Percentiles rank a stretch among this genome's conserved stretches.
These are phyloP conservation scores for Cantharis nigra DNA, from an alignment of 2,888 invertebrate species.

Conservation along the genomic window DNA sequence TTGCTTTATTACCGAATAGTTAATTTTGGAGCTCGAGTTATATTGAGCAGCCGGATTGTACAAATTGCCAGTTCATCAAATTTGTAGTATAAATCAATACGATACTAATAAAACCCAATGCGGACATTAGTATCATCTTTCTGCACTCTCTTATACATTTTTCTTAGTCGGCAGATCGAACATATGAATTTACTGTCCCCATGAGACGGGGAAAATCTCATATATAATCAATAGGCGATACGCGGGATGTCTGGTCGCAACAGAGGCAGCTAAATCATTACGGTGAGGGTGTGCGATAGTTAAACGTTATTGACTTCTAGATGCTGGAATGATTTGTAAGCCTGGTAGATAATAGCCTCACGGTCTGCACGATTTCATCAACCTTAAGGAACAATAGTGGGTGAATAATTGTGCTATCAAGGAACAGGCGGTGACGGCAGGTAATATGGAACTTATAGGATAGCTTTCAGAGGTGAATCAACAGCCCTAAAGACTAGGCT, in stretches of 20 bases:
- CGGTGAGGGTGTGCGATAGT: constrained; percentile 46
- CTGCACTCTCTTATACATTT: constrained; percentile 30
- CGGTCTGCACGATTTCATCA: constrained; percentile 45
- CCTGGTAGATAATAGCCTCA: constrained; percentile 43
- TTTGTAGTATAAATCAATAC: constrained; percentile 33
- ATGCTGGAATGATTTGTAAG: constrained; percentile 48
- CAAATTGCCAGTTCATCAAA: background rate
- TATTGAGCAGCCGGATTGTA: background rate
- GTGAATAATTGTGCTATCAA: constrained; percentile 47
- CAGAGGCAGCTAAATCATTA: constrained; percentile 51
- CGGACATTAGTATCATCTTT: constrained; percentile 49
- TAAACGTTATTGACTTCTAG: constrained; percentile 52
- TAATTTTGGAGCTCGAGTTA: background rate
- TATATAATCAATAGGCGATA: constrained; percentile 46
- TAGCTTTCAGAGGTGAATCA: constrained; percentile 20
- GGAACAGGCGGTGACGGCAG: constrained; percentile 37
- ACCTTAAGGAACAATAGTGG: constrained; percentile 44
- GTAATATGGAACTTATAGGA: constrained; percentile 32
- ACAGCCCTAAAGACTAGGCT: constrained; percentile 16
- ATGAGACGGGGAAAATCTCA: constrained; percentile 36
- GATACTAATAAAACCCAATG: constrained; percentile 39
- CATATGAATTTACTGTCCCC: constrained; percentile 39
- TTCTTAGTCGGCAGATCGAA: constrained; percentile 31
- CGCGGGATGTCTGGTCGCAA: constrained; percentile 47
- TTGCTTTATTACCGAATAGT: constrained; percentile 17